Evolutionary conservation across 2,797 vertebrate genomes (phyloP), one percentile per base, ranked within the genome.

Genomic region (Meda fulgida): DNA sequence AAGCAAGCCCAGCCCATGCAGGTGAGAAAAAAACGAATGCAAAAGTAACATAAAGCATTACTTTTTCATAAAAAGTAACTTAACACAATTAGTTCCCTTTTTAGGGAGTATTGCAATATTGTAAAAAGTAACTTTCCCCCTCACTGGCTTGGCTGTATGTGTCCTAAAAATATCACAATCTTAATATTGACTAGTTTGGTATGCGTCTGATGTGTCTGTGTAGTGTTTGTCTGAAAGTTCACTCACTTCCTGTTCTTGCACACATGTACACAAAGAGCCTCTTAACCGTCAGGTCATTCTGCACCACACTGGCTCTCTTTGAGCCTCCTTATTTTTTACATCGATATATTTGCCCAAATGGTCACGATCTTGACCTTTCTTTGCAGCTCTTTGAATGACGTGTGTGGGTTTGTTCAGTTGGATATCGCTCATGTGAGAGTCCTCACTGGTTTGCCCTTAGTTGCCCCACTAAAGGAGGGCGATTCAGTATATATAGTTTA

Each of bases 241-340:
- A 58, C 48, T 71, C 40, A 23, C 70, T 60, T 38, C 40, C 26
- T 78, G 26, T 70, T 48, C 38, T 51, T 55, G 11, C 23, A 82
- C 88, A 81, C 73, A 89, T 4, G 8, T 73, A 71, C 73, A 88
- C 80, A 80, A n/a, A 29, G 3, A 77, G 38, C 78, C 88, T 81
- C 80, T 84, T 38, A 77, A 19, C 9, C 46, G 7, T 31, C 16
- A 19, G 63, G 46, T 48, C 5, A 18, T 18, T 36, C 85, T 89
- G 36, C 36, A 38, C 36, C 85, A 83, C 89, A 84, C 67, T 80
- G 84, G 88, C 86, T 86, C 85, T 70, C 85, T 81, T 85, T 3
- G 89, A 88, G 86, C 7, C 53, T 79, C 23, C 34, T 31, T 69
- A 31, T 84, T 76, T 73, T n/a, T 38, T 76, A 78, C 38, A 83